Evolutionary conservation across 2,113 vertebrate genomes (phyloP).

Genomic region (Merops nubicus): DNA sequence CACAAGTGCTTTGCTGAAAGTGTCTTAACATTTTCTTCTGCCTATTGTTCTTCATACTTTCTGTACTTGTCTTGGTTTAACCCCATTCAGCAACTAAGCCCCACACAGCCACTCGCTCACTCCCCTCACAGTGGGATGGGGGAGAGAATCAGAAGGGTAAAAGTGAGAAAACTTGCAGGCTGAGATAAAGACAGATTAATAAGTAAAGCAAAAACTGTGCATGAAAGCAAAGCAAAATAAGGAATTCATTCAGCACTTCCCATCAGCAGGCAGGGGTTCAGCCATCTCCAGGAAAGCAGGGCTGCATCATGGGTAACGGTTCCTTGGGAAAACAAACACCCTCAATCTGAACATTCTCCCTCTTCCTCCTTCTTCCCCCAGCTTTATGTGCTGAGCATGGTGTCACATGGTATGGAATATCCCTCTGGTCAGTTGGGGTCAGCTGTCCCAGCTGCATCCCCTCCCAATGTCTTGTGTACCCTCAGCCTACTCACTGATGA

Average conservation of each 20-base stretch:
- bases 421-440: neutral
- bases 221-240: neutral
- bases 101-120: fast-evolving
- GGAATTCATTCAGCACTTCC: neutral
- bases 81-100: neutral
- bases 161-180: neutral
- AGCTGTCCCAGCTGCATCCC: neutral
- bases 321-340: neutral
- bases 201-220: neutral
- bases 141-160: neutral
- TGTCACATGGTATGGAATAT: fast-evolving
- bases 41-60: neutral
- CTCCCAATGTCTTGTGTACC: neutral
- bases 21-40: neutral
- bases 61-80: neutral
- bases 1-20: neutral
- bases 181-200: neutral
- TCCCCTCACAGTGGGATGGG: fast-evolving
- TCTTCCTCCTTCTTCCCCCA: neutral
- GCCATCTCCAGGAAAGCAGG: neutral
- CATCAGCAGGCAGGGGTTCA: neutral
- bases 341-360: fast-evolving
- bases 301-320: fast-evolving
- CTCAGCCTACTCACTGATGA: neutral
- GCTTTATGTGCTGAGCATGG: neutral